Conservation (phyloP, 2,888 invertebrate species). For the Cryptus viduatorius region DNA sequence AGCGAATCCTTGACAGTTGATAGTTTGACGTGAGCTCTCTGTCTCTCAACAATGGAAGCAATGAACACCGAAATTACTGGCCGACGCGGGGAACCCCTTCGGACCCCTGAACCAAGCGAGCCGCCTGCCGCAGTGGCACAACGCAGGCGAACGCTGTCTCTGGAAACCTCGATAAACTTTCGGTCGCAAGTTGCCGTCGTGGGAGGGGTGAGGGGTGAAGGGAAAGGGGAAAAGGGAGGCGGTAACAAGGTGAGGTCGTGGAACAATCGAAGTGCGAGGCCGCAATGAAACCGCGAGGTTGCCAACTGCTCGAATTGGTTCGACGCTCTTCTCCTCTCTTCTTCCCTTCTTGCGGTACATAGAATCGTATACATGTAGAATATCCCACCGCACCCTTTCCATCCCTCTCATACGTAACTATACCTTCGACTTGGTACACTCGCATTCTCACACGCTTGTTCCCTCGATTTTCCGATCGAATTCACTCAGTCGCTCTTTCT, state of each 20-base stretch:
- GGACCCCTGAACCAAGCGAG: conserved; percentile 27
- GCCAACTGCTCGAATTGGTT: conserved; percentile 80
- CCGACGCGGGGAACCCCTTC: conserved; percentile 35
- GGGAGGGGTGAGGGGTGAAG: neutral
- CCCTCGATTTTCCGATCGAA: conserved; percentile 58
- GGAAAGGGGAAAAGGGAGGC: neutral
- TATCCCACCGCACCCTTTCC: conserved; percentile 33
- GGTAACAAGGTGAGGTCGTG: conserved; percentile 80
- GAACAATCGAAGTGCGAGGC: conserved; percentile 80
- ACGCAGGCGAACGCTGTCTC: conserved; percentile 25
- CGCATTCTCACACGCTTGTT: conserved; percentile 43
- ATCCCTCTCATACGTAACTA: neutral
- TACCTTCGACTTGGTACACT: conserved; percentile 33
- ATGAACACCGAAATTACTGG: conserved; percentile 60
- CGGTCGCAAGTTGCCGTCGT: conserved; percentile 59
- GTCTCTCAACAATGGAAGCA: conserved; percentile 58
- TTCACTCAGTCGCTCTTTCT: conserved; percentile 27
- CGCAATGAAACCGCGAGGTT: conserved; percentile 81
- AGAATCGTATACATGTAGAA: neutral
- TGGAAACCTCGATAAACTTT: conserved; percentile 77
- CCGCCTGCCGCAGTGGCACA: neutral
- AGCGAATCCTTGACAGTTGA: conserved; percentile 53
- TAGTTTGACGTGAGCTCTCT: conserved; percentile 48
- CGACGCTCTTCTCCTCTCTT: conserved; percentile 47
- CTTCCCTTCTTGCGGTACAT: neutral